phyloP scores from a whole-genome alignment of 1,140 invertebrate species.

The Gonioctena quinquepunctata region DNA sequence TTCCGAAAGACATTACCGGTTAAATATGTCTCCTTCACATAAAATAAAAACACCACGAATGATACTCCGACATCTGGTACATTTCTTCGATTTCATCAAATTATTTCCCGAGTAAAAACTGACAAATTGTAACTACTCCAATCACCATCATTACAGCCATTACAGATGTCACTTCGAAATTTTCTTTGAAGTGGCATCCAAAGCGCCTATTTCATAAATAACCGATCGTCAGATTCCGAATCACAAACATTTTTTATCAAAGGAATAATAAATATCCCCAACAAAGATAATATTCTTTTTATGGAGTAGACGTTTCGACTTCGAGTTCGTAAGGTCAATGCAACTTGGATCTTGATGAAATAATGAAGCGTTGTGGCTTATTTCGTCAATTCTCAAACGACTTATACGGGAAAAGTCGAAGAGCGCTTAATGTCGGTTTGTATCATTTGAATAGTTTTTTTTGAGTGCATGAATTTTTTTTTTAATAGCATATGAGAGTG shows the following conservation, averaged over 20 bases:
- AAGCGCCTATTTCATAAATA: not conserved
- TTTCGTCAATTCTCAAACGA: no score
- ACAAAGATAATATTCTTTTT: slow-evolving; percentile 2
- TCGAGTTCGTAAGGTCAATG: slow-evolving; percentile 1
- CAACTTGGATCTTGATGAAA: not conserved
- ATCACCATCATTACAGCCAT: not conserved
- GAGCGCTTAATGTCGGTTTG: no score
- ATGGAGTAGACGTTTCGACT: not conserved
- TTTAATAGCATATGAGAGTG: no score
- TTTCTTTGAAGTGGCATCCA: not conserved
- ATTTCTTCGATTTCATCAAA: not conserved
- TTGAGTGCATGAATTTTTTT: no score
- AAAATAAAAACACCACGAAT: not conserved
- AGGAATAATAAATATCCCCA: not conserved
- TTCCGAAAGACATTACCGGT: no score
- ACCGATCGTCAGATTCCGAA: not conserved
- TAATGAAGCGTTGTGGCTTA: not conserved
- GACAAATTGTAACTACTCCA: not conserved
- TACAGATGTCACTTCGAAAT: not conserved
- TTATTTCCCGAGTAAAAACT: not conserved
- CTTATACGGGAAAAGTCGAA: no score
- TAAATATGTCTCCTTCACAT: not conserved
- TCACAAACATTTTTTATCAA: slow-evolving; percentile 3
- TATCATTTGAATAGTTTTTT: no score
- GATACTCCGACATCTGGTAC: not conserved